These are phyloP conservation scores for Malurus leucopterus DNA, from an alignment of 2,797 vertebrate species.

Conservation along the genomic window DNA sequence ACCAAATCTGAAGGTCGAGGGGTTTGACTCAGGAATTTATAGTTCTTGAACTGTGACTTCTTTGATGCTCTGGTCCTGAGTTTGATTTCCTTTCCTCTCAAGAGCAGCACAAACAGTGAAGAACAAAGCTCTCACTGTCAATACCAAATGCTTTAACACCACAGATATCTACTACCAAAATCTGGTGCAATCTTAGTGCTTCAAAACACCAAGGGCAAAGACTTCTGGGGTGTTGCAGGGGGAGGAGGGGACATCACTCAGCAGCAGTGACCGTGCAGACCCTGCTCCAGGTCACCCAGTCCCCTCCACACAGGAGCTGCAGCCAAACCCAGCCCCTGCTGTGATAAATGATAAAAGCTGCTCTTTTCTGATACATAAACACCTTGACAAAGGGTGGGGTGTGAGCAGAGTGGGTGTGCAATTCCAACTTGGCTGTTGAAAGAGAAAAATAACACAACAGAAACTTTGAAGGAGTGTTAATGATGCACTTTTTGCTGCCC, in stretches of 20 bases:
- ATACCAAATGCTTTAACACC: not conserved
- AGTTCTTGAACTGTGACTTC: not conserved
- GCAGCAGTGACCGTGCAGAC: not conserved
- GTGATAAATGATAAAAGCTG: not conserved
- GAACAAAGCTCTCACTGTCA: not conserved
- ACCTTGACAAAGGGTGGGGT: not conserved
- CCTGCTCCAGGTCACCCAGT: not conserved
- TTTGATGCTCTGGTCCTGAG: not conserved
- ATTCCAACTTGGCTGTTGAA: not conserved
- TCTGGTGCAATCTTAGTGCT: not conserved
- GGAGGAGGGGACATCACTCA: not conserved
- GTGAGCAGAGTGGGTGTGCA: not conserved
- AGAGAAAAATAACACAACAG: rapidly evolving
- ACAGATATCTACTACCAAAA: not conserved
- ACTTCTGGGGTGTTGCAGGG: not conserved
- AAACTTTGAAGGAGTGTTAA: not conserved
- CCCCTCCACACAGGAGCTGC: not conserved
- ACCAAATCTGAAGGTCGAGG: not conserved
- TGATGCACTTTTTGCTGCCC: not conserved
- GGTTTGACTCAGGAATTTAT: not conserved
- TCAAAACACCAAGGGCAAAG: not conserved
- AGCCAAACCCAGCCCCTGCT: not conserved
- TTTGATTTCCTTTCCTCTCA: not conserved
- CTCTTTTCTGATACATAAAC: not conserved
- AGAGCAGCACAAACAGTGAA: not conserved